Conservation (phyloP, 2,113 vertebrate genomes). For the Burhinus oedicnemus region DNA sequence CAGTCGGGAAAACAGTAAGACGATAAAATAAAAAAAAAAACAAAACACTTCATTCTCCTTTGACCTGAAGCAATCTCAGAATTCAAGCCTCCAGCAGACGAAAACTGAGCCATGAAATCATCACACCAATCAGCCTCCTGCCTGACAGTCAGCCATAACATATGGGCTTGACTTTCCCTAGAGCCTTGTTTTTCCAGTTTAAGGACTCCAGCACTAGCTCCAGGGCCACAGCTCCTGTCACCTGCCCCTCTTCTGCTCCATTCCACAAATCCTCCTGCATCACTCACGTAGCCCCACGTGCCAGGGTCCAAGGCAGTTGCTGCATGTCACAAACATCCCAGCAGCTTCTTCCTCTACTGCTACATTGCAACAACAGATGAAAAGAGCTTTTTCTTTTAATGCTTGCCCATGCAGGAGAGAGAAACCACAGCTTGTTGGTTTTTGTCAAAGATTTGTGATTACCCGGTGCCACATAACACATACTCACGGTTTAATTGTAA, state of each 20-base stretch:
- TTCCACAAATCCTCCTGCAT: not conserved
- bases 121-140: not conserved
- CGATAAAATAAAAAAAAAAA: not conserved
- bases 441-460: not conserved
- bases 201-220: not conserved
- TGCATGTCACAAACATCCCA: not conserved
- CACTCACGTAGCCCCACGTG: not conserved
- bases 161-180: not conserved
- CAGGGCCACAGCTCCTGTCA: not conserved
- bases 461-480: not conserved
- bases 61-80: not conserved
- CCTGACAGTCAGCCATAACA: not conserved
- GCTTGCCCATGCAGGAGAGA: not conserved
- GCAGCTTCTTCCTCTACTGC: not conserved
- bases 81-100: not conserved
- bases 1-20: not conserved
- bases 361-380: not conserved
- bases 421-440: not conserved
- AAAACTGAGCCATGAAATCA: not conserved
- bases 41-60: not conserved
- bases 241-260: not conserved
- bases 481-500: not conserved
- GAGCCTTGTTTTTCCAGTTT: not conserved
- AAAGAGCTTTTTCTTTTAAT: not conserved
- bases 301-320: not conserved